phyloP scores from a whole-genome alignment of 2,113 vertebrate genomes.

The Myrmecobius fasciatus region DNA sequence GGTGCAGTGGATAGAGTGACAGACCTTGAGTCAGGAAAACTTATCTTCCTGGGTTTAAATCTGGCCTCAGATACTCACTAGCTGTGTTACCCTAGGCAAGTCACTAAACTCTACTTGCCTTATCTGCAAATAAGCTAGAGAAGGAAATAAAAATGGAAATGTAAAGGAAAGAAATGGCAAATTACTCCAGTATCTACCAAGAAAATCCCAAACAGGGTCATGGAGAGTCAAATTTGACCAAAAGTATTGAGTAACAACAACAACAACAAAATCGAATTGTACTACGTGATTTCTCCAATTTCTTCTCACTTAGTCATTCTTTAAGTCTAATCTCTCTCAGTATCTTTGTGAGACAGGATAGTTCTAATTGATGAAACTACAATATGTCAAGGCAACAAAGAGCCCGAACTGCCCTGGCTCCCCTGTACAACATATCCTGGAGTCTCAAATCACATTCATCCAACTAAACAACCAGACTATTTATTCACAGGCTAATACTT shows the following conservation, averaged over 20 bases:
- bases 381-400: background rate
- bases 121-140: background rate
- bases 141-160: no score
- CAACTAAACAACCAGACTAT: background rate
- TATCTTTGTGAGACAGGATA: background rate
- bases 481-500: background rate
- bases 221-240: background rate
- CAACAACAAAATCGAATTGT: background rate
- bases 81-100: background rate
- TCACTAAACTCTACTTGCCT: background rate
- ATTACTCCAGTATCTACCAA: background rate
- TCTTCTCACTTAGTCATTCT: background rate
- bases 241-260: background rate
- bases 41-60: background rate
- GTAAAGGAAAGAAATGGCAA: no score
- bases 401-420: background rate
- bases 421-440: background rate
- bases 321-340: background rate
- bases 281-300: background rate
- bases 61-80: background rate
- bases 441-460: background rate
- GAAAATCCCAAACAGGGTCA: background rate
- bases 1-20: background rate
- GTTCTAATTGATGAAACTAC: background rate
- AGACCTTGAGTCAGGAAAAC: background rate